Conservation (phyloP, 2,888 invertebrate genomes). For the Corbicula japonica region DNA sequence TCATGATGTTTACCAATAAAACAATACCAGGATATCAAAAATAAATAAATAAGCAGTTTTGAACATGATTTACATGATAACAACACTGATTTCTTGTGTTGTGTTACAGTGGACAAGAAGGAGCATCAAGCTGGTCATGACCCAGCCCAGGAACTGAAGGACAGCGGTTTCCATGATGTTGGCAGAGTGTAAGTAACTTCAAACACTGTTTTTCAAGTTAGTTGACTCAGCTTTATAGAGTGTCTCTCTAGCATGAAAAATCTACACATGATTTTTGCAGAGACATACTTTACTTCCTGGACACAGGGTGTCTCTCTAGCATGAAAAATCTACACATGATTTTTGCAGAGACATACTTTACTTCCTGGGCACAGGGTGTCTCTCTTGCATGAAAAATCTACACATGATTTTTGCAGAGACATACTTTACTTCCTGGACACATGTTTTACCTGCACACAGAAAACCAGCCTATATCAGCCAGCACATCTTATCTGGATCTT, state of each 20-base stretch:
- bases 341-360: not conserved
- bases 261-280: not conserved
- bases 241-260: not conserved
- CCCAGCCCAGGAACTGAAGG: constrained; percentile 84
- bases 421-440: not conserved
- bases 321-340: not conserved
- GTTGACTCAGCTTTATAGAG: not conserved
- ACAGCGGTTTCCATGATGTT: constrained; percentile 84
- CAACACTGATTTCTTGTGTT: no score
- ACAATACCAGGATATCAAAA: not conserved
- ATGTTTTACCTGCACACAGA: no score
- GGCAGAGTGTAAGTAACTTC: constrained; percentile 82
- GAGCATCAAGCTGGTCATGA: constrained; percentile 83
- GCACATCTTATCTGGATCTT: no score
- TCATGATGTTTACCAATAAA: not conserved
- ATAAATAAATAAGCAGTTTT: not conserved
- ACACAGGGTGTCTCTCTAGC: not conserved
- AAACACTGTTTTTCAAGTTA: not conserved
- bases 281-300: not conserved
- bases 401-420: not conserved
- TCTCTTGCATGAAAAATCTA: not conserved
- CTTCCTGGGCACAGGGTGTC: not conserved
- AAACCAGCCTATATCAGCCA: no score
- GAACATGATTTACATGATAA: no score
- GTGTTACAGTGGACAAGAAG: constrained; percentile 83